These are phyloP conservation scores for Gryon sp. DNA, from an alignment of 1,140 invertebrate species.

Conservation along the genomic window DNA sequence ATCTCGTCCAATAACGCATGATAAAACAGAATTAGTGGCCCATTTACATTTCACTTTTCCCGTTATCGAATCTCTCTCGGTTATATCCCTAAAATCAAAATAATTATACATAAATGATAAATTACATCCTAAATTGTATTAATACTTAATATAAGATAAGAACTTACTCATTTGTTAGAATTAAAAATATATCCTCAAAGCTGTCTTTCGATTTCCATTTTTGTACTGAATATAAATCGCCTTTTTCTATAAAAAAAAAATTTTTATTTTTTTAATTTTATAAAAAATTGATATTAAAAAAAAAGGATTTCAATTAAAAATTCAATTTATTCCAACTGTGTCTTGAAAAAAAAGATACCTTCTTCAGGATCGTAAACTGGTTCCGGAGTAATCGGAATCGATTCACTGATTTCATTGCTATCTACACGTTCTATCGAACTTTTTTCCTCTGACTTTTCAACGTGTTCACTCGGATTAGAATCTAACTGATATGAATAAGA, in stretches of 20 bases:
- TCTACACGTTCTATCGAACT: neutral
- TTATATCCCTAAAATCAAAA: constrained; percentile 70
- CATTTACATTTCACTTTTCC: constrained; percentile 81
- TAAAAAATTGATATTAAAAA: too few relatives aligned
- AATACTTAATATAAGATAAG: constrained; percentile 14
- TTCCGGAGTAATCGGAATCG: constrained; percentile 21
- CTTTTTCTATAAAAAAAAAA: constrained; percentile 67
- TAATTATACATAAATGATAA: constrained; percentile 23
- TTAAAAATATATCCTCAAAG: constrained; percentile 74
- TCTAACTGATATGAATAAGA: neutral
- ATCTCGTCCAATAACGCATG: constrained; percentile 78
- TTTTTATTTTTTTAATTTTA: constrained; percentile 4
- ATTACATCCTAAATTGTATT: neutral
- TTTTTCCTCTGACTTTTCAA: constrained; percentile 7
- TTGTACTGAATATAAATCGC: constrained; percentile 72
- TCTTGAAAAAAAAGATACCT: constrained; percentile 61
- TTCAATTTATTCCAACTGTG: too few relatives aligned
- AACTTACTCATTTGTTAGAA: constrained; percentile 72
- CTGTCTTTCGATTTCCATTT: constrained; percentile 68
- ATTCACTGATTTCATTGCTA: constrained; percentile 24
- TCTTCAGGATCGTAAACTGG: constrained; percentile 68
- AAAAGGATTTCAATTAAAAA: constrained; percentile 8
- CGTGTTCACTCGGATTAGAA: neutral
- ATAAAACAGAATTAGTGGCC: constrained; percentile 81
- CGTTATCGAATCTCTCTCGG: constrained; percentile 77